Base-by-base conservation (phyloP, 1,140 invertebrate genomes). In the Drosophila bipectinata region DNA sequence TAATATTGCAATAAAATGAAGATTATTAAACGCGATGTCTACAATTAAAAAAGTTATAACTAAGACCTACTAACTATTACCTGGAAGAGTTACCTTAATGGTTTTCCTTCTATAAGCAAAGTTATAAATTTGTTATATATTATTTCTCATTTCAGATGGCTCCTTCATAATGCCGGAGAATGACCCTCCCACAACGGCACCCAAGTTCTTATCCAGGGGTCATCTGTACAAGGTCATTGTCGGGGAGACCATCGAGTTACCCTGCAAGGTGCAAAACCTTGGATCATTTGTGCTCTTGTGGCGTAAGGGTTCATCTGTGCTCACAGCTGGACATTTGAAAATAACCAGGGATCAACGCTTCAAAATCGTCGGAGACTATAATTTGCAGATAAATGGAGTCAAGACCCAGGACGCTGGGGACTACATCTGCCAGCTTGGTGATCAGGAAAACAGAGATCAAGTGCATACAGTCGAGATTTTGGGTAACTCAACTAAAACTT, bases 181-280 rank as follows among this genome's bases (percentile, higher is more conserved):
- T 58, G 89, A 91, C 60, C 56, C 75, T 28, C 83, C 89, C 10
- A 91, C 91, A 2, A 82, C 85, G 18, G 87, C 87, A 10, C 95
- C 96, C 0, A 93, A 94, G 79, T 96, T 96, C 77, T 80, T 95
- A 51, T 95, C 95, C 0, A 92, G 94, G 47, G 95, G 95, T 0
- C 95, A 96, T 77, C 95, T 94, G 2, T 96, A 95, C 91, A 93
- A 95, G 77, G 95, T 94, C 0, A 95, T 96, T n/a, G 94, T 95
- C 2, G 95, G 95, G 4, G 95, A 96, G 84, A 96, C 95, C 0
- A 93, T 96, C 15, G 93, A 95, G 32, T 89, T 96, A 44, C 96
- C 96, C 5, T 96, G 96, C 78, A 95, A 96, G 92, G 95, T 96
- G 1, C 94, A 96, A 77, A 95, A 96, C 91, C 92, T 96, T 72